Evolutionary conservation across 2,888 invertebrate species (phyloP), one percentile per base, ranked within the genome.

Genomic region (Cantharis nigra): DNA sequence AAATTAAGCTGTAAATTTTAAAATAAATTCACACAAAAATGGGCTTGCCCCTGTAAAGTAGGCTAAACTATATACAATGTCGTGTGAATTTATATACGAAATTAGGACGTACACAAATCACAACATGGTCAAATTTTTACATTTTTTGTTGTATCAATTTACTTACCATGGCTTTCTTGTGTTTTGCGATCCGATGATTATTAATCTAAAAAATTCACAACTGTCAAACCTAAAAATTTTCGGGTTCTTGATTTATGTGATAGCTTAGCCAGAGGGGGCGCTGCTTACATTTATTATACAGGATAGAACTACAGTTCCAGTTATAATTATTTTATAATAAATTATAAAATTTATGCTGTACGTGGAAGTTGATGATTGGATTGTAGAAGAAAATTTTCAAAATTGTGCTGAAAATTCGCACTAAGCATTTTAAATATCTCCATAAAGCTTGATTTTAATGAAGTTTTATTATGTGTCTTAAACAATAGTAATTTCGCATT

Each of bases 41-140:
- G 88, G 88, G 88, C 87, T 87, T 87, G 88, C 83, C 88, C 87
- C 85, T 85, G 82, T 83, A 85, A 86, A 85, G 82, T 86, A 85
- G 86, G 86, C 85, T 87, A 85, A 81, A 81, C 80, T 70, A 71
- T 64, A 80, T 76, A 78, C 77, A 82, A 49, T 7, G 49, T 49
- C 49, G 49, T 49, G 49, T 49, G 49, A 49, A n/a, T 49, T 49
- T n/a, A 49, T 7, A n/a, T 13, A n/a, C 49, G n/a, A 49, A 49
- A 49, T 49, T 49, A 49, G 5, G n/a, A 49, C n/a, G 49, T n/a
- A 49, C 11, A 5, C 7, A 49, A n/a, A 49, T 49, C n/a, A n/a
- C n/a, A 49, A 49, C n/a, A 26, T 67, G 23, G 4, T 13, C 23
- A 23, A 67, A 67, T 23, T 28, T 20, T 26, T 83, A 49, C 49